These are phyloP conservation scores for Sturmia bella DNA, from an alignment of 2,888 invertebrate genomes.

Conservation along the genomic window DNA sequence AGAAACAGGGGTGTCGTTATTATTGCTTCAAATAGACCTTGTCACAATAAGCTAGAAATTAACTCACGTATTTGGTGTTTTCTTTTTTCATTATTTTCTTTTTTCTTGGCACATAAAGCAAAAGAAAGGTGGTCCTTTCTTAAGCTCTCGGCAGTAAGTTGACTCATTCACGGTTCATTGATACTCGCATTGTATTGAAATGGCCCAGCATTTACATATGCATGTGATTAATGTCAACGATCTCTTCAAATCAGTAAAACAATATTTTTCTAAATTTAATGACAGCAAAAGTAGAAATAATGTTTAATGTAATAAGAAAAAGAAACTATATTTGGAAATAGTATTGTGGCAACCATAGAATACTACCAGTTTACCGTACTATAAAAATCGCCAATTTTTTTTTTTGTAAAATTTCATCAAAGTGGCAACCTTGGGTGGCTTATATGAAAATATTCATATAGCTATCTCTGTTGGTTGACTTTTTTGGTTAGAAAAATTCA, in stretches of 20 bases:
- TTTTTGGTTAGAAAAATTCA: no score
- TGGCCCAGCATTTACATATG: slow-evolving; percentile 55
- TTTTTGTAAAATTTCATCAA: no score
- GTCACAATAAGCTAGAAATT: slow-evolving; percentile 65
- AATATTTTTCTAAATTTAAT: slow-evolving; percentile 36
- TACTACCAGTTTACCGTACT: no score
- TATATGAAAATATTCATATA: no score
- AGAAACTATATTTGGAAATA: slow-evolving; percentile 19
- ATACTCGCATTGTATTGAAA: slow-evolving; percentile 36
- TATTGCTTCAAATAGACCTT: slow-evolving; percentile 17
- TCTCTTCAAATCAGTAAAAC: slow-evolving; percentile 52
- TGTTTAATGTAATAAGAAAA: slow-evolving; percentile 31
- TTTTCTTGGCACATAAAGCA: slow-evolving; percentile 46
- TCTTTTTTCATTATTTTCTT: neutral
- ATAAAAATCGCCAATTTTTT: no score
- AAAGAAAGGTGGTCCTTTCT: slow-evolving; percentile 22
- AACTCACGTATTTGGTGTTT: slow-evolving; percentile 61
- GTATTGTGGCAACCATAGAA: neutral
- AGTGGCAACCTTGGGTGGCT: no score
- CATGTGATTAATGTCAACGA: slow-evolving; percentile 63
- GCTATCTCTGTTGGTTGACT: no score
- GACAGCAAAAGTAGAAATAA: no score
- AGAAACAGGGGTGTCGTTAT: slow-evolving; percentile 57
- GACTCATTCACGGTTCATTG: slow-evolving; percentile 51
- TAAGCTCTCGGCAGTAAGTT: slow-evolving; percentile 21